Base-by-base conservation (phyloP, 2,888 invertebrate genomes). In the Dryobotodes eremita region DNA sequence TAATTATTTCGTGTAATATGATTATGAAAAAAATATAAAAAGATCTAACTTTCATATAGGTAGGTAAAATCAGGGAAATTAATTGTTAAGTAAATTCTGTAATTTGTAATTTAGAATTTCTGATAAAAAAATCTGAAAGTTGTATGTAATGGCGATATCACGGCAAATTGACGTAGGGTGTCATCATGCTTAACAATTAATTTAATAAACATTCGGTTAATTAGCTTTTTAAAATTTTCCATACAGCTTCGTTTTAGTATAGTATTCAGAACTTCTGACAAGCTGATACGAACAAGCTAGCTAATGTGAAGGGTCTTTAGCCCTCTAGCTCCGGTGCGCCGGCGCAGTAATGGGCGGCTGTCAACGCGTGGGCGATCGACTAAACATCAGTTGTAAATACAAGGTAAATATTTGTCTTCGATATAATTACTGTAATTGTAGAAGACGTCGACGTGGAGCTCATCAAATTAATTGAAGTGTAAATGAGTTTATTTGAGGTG, bases 391-490 rank as follows among this genome's bases (percentile, higher is more conserved):
- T 94, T 93, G 94, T 95, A 94, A 93, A 92, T 93, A 94, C 93
- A 89, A 86, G 92, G 94, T 94, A 95, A 95, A 95, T 96, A 95
- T 96, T 96, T 96, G 95, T 95, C 95, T 96, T 95, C 92, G 90
- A 89, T 92, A 92, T 94, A 95, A 95, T 96, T 95, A 94, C 93
- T 91, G 92, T 94, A 93, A 95, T 95, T 93, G 90, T 91, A 88
- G 70, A 80, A 78, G 78, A 81, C 66, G 80, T 69, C 73, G 83
- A 78, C 77, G 76, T 65, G 50, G 42, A 82, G 82, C 80, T 84
- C 84, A 86, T 85, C 84, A 79, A 83, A 84, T 89, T 84, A 88
- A 89, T 86, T 88, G 69, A 78, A 85, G 82, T 83, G 82, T 83
- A 85, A 77, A 88, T 83, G 83, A 70, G 50, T 79, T 71, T 69